Evolutionary conservation across 1,140 invertebrate genomes (phyloP), one percentile per base, ranked within the genome.

Genomic region (Argopecten irradians): DNA sequence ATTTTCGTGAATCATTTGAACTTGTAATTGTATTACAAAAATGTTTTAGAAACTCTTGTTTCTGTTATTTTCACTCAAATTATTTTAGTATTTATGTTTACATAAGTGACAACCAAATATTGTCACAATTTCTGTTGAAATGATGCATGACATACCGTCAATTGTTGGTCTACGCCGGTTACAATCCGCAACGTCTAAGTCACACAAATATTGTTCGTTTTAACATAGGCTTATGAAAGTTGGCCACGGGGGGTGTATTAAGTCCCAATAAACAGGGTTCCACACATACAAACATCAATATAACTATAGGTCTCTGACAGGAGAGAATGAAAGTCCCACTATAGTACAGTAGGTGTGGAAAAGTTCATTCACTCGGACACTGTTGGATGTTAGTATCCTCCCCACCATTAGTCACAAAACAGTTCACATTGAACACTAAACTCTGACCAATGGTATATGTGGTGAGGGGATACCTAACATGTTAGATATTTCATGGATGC

Each of bases 351-450:
- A 71, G 55, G 55, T 71, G 55, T 71, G 55, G 55, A 71, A 71
- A 71, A 28, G 55, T 71, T 71, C 55, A 71, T 71, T 71, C 55
- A 71, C 55, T 71, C 55, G n/a, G 11, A 71, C 55, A 71, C 55
- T 71, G 55, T 71, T 71, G 55, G n/a, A 71, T n/a, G 28, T 71
- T 71, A 71, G 55, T n/a, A 71, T 71, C 55, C 55, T 71, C 55
- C 55, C n/a, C 55, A 71, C 55, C 55, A 71, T 71, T n/a, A 71
- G 55, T 71, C 55, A 71, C 55, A 28, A 28, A 71, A 71, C 55
- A 71, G 55, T 71, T 28, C 55, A 71, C 55, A 71, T 28, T 71
- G 55, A 71, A 71, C n/a, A 16, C 55, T 71, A n/a, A n/a, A 28
- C 55, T 71, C 55, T 71, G 55, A 71, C 22, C 55, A 71, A n/a